Percentiles rank a stretch among this genome's conserved stretches.
phyloP scores from a whole-genome alignment of 2,888 invertebrate genomes.

The Criorhina ranunculi region DNA sequence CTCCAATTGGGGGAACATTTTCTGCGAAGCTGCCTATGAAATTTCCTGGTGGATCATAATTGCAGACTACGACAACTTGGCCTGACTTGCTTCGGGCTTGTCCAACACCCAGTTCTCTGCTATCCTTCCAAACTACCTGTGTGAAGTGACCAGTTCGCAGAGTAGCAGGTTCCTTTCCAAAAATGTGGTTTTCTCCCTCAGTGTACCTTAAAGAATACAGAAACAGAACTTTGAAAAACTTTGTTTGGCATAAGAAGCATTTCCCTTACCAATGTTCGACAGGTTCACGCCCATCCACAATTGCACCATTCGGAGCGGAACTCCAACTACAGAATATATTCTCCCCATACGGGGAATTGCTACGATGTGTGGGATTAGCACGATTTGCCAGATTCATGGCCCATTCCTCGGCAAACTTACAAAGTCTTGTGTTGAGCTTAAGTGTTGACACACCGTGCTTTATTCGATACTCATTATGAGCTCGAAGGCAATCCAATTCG shows the following conservation, averaged over 20 bases:
- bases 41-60: constrained; percentile 95
- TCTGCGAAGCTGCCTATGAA: constrained; percentile 90
- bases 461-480: constrained; percentile 89
- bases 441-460: constrained; percentile 89
- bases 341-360: constrained; percentile 92
- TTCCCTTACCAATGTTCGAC: constrained; percentile 83
- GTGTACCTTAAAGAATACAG: constrained; percentile 84
- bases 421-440: constrained; percentile 88
- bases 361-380: constrained; percentile 89
- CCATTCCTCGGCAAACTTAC: constrained; percentile 90
- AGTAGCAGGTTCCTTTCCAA: constrained; percentile 87
- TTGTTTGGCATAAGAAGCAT: neutral
- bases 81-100: constrained; percentile 88
- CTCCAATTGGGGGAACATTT: constrained; percentile 88
- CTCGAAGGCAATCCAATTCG: constrained; percentile 88
- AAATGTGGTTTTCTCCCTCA: constrained; percentile 87
- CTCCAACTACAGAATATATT: constrained; percentile 93
- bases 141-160: constrained; percentile 91
- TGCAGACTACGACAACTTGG: constrained; percentile 93
- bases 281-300: constrained; percentile 85
- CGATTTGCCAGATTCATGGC: constrained; percentile 87
- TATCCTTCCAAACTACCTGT: constrained; percentile 92
- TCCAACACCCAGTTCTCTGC: constrained; percentile 90
- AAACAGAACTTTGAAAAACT: neutral
- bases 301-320: constrained; percentile 85